Percentiles rank a stretch among this genome's conserved stretches.
These are phyloP conservation scores for Gallinago solitaria DNA, from an alignment of 2,797 vertebrate genomes.

Conservation along the genomic window DNA sequence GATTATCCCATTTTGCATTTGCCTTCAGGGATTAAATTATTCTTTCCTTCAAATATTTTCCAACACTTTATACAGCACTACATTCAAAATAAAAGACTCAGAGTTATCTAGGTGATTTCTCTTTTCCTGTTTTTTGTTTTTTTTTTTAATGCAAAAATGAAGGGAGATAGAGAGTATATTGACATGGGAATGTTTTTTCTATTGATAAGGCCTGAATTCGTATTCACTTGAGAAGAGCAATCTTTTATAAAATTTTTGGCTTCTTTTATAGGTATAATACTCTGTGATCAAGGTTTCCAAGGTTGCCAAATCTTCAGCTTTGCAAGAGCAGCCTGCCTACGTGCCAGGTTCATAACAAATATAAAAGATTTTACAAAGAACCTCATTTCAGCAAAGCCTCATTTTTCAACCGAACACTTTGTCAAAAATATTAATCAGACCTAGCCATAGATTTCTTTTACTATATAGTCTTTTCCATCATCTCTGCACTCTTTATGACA, in stretches of 20 bases:
- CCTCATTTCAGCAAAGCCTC: slow-evolving; percentile 8
- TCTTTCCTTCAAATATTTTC: neutral
- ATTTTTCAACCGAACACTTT: slow-evolving; percentile 37
- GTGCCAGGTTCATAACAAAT: neutral
- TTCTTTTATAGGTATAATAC: neutral
- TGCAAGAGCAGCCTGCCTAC: neutral
- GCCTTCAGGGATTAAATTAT: neutral
- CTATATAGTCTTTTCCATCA: slow-evolving; percentile 28
- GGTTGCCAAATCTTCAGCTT: slow-evolving; percentile 13
- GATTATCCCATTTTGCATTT: neutral
- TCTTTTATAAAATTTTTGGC: neutral
- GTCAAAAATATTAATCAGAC: slow-evolving; percentile 61
- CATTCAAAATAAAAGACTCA: neutral
- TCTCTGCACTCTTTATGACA: slow-evolving; percentile 27
- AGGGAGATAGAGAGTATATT: neutral
- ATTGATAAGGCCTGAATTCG: neutral
- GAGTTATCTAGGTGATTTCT: neutral
- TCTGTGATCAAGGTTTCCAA: slow-evolving; percentile 23
- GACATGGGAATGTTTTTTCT: neutral
- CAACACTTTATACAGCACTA: neutral
- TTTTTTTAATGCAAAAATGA: neutral
- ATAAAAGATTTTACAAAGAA: neutral
- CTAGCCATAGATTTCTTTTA: slow-evolving; percentile 32
- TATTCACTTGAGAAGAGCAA: neutral
- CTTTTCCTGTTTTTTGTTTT: neutral